Base-by-base conservation (phyloP, 2,888 invertebrate species). In the Stictocephala bisonia region DNA sequence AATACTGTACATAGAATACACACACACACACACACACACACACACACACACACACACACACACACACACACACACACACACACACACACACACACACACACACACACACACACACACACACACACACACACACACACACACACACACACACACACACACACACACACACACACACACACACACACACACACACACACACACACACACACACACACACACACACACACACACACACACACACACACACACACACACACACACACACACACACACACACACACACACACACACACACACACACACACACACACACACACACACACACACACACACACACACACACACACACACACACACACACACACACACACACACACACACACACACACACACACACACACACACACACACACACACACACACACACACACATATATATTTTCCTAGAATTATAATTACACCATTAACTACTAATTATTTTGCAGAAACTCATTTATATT, bases 61-160 rank as follows among this genome's bases (percentile, higher is more conserved):
- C 44, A 44, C 44, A 44, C 44, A 44, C 44, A 44, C 44, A 44
- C 44, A 44, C 44, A 44, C 44, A 44, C 44, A 44, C 44, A 44
- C 44, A 44, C 44, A 44, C 44, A 44, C 44, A 44, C 44, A 44
- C 44, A 44, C 44, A 44, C 44, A 44, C 44, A 44, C 3, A 44
- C 44, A 44, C 3, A 44, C 44, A 44, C 44, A 44, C 44, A 44
- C 44, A 44, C 44, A 44, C 3, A 44, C 44, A 44, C 3, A 44
- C 44, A 44, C 44, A 44, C 44, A 11, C 44, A 44, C 11, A 44
- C 44, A 11, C 44, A 44, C 44, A 11, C 44, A 11, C 44, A 11
- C 44, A 44, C 44, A 44, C 44, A 44, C 44, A 44, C 44, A 6
- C 11, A 44, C 44, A 44, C 44, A 44, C 44, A 44, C 44, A 44